Conservation (phyloP, 2,797 vertebrate species). For the Myotis daubentonii region DNA sequence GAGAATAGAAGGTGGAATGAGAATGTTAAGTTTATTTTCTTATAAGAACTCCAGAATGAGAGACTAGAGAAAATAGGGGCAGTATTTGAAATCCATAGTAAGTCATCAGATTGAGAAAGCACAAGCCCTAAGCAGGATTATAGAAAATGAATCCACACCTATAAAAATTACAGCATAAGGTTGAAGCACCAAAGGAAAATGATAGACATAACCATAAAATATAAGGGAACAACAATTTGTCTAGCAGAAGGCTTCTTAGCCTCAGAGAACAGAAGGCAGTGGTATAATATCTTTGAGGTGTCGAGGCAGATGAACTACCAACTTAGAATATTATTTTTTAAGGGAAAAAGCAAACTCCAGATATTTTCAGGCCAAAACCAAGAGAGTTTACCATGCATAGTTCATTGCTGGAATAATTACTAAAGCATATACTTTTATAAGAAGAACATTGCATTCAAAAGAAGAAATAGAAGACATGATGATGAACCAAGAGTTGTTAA, state of each 20-base stretch:
- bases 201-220: neutral
- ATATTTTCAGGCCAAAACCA: neutral
- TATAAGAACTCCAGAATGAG: neutral
- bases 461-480: neutral
- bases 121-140: neutral
- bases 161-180: neutral
- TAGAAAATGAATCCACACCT: neutral
- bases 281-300: neutral
- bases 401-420: neutral
- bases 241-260: neutral
- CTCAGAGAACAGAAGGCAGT: neutral
- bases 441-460: neutral
- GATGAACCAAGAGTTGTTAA: neutral
- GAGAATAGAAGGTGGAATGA: neutral
- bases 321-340: neutral
- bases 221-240: neutral
- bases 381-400: neutral
- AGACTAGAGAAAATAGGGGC: neutral
- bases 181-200: neutral
- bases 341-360: neutral
- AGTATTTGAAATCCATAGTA: neutral
- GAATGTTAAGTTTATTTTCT: neutral
- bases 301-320: neutral
- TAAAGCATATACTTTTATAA: neutral
- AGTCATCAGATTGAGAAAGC: neutral